Percentiles rank a stretch among this genome's conserved stretches.
Evolutionary conservation across 2,797 vertebrate species (phyloP).

Genomic region (Sylvilagus floridanus): DNA sequence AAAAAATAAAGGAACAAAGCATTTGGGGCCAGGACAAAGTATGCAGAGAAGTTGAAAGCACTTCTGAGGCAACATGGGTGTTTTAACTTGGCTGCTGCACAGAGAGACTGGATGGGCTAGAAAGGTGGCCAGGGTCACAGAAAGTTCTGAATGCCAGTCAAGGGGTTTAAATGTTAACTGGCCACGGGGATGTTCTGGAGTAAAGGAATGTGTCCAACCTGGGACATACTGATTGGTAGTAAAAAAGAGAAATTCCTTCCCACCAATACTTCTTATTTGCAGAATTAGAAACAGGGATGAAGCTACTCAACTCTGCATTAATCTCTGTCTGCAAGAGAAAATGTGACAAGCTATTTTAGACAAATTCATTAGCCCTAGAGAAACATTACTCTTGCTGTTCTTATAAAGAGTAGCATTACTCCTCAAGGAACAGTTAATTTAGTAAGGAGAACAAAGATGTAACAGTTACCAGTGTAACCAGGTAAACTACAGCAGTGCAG

Average conservation of each 20-base stretch:
- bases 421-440: not conserved
- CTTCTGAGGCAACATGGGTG: not conserved
- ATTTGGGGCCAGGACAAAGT: not conserved
- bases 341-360: not conserved
- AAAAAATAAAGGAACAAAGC: not conserved
- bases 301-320: not conserved
- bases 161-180: not conserved
- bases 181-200: not conserved
- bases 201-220: not conserved
- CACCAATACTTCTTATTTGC: not conserved
- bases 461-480: not conserved
- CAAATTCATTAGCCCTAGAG: not conserved
- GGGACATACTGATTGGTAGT: not conserved
- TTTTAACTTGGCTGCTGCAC: not conserved
- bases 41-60: not conserved
- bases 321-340: slow-evolving; percentile 13
- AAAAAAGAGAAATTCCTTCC: not conserved
- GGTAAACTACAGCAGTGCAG: not conserved
- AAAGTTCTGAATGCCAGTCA: not conserved
- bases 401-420: not conserved
- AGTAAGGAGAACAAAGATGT: not conserved
- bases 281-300: not conserved
- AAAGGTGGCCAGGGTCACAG: not conserved
- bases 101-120: not conserved
- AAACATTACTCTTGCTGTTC: not conserved